Percentiles rank a stretch among this genome's conserved stretches.
Evolutionary conservation across 2,888 invertebrate species (phyloP).

Genomic region (Rhingia campestris): DNA sequence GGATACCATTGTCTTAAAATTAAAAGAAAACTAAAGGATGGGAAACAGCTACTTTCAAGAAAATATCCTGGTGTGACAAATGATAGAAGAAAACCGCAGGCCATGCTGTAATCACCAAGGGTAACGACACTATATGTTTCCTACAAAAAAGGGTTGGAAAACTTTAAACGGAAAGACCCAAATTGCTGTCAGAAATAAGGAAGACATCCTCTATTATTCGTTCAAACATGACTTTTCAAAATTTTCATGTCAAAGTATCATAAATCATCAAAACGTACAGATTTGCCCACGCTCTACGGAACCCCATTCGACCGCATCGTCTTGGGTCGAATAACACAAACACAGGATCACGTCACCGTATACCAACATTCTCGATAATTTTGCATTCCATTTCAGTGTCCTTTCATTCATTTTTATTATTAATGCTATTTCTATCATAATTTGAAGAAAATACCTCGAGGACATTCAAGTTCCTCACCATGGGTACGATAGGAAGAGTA

Average conservation of each 20-base stretch:
- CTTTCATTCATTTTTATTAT: conserved; percentile 66
- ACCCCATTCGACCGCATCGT: conserved; percentile 1
- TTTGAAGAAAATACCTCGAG: conserved; percentile 58
- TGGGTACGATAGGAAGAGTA: conserved; percentile 2
- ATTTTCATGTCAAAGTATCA: conserved; percentile 35
- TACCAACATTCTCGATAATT: conserved; percentile 44
- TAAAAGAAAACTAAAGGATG: background rate
- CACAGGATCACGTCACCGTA: conserved; percentile 16
- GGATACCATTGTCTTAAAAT: conserved; percentile 1
- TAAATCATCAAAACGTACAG: conserved; percentile 63
- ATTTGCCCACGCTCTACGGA: conserved; percentile 55
- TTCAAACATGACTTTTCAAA: conserved; percentile 1
- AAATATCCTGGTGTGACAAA: conserved; percentile 45
- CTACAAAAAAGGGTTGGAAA: background rate
- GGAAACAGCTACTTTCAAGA: background rate
- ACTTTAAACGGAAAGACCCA: conserved; percentile 29
- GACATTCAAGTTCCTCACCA: conserved; percentile 48
- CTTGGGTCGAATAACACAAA: conserved; percentile 10
- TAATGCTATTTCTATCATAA: conserved; percentile 62
- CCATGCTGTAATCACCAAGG: conserved; percentile 62
- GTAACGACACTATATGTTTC: conserved; percentile 15
- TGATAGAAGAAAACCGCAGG: conserved; percentile 25
- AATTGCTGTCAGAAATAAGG: conserved; percentile 32
- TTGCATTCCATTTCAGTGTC: conserved; percentile 25
- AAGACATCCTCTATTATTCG: conserved; percentile 28